phyloP scores from a whole-genome alignment of 2,888 invertebrate genomes.

The Andrena praecox region DNA sequence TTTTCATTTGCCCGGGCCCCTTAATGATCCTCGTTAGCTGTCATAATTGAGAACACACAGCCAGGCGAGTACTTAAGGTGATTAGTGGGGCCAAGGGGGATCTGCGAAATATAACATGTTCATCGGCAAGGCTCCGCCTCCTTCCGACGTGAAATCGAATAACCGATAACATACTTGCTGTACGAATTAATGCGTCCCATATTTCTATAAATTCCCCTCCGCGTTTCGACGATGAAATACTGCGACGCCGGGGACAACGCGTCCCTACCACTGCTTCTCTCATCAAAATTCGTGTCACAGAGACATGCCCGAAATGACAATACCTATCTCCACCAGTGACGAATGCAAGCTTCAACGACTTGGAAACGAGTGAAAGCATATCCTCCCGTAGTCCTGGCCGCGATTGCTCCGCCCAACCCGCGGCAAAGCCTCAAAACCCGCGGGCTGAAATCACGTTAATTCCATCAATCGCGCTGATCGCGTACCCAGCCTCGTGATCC shows the following conservation, averaged over 20 bases:
- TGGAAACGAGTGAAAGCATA: constrained; percentile 12
- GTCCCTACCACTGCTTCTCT: too few relatives aligned
- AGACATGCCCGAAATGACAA: too few relatives aligned
- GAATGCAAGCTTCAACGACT: neutral
- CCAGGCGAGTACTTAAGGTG: constrained; percentile 17
- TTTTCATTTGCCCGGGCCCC: constrained; percentile 30
- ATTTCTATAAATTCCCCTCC: neutral
- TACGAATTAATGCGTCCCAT: neutral
- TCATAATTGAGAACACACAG: constrained; percentile 17
- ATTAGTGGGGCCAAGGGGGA: constrained; percentile 18
- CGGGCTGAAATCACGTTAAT: constrained; percentile 32
- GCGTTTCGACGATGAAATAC: too few relatives aligned
- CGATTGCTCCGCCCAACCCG: neutral
- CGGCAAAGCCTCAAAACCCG: constrained; percentile 13
- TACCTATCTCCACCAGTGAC: too few relatives aligned
- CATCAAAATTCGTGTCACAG: too few relatives aligned
- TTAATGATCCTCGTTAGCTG: constrained; percentile 41
- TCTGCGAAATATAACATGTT: constrained; percentile 22
- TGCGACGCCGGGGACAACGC: too few relatives aligned
- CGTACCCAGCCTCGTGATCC: constrained; percentile 20
- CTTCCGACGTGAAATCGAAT: neutral
- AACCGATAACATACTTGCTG: neutral
- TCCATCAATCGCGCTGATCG: constrained; percentile 38
- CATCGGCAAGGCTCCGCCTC: neutral
- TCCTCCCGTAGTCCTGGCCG: neutral